Base-by-base conservation (phyloP, 2,797 vertebrate genomes). In the Crax fasciolata region DNA sequence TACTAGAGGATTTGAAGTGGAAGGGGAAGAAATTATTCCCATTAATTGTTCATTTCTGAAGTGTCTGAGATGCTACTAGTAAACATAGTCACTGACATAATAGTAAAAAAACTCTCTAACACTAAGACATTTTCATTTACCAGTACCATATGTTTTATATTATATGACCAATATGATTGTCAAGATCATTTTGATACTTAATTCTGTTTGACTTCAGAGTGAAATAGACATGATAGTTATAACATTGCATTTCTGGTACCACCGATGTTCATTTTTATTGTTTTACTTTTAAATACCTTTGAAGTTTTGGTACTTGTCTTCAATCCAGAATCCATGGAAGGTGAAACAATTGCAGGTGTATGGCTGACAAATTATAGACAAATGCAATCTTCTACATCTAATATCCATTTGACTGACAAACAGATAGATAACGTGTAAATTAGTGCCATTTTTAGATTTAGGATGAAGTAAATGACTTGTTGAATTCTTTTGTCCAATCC, bases 401-500 rank as follows among this genome's bases (percentile, higher is more conserved):
- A 9, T 51, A 38, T 35, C 6, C 73, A 75, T 38, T 12, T 61
- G n/a, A 27, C 25, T 58, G 11, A 93, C 30, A 46, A 78, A 67
- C 5, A 81, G 35, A 23, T 2, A 3, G 1, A 32, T 54, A 84
- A 68, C 66, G 57, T 77, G 62, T 88, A 73, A 78, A 1, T 86
- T 86, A 70, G 17, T 23, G 25, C 10, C 3, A 1, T 2, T 70
- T 72, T 78, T 73, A 67, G 15, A 65, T 86, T 81, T 75, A 48
- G 61, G 55, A 68, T 75, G 66, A 73, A 84, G 66, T 66, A 73
- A 55, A 57, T 28, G 5, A 84, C 62, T 86, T 86, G 11, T 49
- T 84, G 30, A 48, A 52, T 55, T 92, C 14, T 62, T 94, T 86
- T 96, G 51, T 88, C 13, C 55, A 88, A 12, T 44, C 27, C 41